phyloP scores from a whole-genome alignment of 2,113 vertebrate species.

The Gobio gobio region DNA sequence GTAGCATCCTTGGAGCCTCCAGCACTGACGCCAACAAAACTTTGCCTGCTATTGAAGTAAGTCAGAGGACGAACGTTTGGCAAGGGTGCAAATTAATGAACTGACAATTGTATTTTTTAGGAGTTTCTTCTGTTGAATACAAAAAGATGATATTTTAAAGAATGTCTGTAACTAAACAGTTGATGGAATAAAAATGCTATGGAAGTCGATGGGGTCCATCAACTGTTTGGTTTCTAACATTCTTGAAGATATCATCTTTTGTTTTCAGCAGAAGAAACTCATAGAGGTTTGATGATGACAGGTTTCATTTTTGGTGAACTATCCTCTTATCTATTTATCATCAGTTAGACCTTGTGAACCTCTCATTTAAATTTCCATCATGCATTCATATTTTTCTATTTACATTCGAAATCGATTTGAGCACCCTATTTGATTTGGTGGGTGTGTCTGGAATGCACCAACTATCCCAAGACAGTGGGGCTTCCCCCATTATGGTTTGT shows the following conservation, averaged over 20 bases:
- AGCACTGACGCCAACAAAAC: conserved; percentile 88
- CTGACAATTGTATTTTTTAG: not conserved
- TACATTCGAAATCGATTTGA: not conserved
- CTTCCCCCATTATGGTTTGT: conserved; percentile 55
- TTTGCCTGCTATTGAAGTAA: conserved; percentile 85
- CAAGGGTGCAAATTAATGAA: not conserved
- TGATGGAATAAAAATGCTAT: too few relatives aligned
- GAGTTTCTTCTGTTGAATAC: too few relatives aligned
- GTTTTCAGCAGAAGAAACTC: too few relatives aligned
- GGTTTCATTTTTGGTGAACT: too few relatives aligned
- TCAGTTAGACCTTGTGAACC: not conserved
- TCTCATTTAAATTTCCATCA: not conserved
- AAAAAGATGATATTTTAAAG: too few relatives aligned
- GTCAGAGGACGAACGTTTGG: conserved; percentile 12
- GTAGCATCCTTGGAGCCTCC: conserved; percentile 88
- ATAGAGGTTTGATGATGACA: too few relatives aligned
- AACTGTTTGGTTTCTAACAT: too few relatives aligned
- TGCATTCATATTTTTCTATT: not conserved
- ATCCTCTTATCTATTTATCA: too few relatives aligned
- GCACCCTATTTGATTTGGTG: conserved; percentile 21
- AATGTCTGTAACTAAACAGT: too few relatives aligned
- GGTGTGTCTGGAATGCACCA: conserved; percentile 60
- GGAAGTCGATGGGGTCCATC: too few relatives aligned
- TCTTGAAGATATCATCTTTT: too few relatives aligned
- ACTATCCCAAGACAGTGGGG: conserved; percentile 53